A percentile compares a stretch with the other conserved stretches of the same genome.
Evolutionary conservation across 1,140 invertebrate genomes (phyloP).

Genomic region (Ips nitidus): DNA sequence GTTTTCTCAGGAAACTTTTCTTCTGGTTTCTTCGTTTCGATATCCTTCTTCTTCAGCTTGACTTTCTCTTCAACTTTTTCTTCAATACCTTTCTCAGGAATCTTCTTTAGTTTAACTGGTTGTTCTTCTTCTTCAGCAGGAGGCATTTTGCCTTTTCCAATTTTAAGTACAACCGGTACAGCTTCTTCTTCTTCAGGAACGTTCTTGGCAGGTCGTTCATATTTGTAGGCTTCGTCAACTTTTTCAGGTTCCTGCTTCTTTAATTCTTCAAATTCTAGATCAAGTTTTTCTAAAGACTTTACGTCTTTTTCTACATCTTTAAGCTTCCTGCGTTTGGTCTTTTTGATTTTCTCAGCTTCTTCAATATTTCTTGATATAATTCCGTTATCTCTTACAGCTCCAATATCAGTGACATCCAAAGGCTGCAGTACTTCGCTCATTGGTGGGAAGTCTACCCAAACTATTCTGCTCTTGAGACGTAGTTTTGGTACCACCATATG

Average conservation of each 20-base stretch:
- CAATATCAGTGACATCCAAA: conserved; percentile 56
- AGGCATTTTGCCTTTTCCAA: conserved; percentile 58
- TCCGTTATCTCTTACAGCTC: conserved; percentile 60
- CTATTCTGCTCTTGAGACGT: conserved; percentile 66
- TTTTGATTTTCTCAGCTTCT: conserved; percentile 66
- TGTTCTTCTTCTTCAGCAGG: conserved; percentile 47
- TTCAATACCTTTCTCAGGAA: conserved; percentile 40
- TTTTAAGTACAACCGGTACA: conserved; percentile 54
- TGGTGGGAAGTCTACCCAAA: conserved; percentile 62
- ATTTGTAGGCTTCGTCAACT: conserved; percentile 45
- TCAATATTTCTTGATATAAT: conserved; percentile 69
- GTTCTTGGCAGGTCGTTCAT: conserved; percentile 44
- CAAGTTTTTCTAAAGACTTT: conserved; percentile 64
- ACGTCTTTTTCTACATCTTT: conserved; percentile 61
- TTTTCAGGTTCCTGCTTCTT: conserved; percentile 53
- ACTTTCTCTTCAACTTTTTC: conserved; percentile 42
- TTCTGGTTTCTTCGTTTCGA: conserved; percentile 44
- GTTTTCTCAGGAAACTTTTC: conserved; percentile 52
- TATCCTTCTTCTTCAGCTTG: conserved; percentile 38
- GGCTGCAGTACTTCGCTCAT: conserved; percentile 51
- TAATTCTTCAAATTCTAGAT: conserved; percentile 56
- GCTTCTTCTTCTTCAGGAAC: conserved; percentile 47
- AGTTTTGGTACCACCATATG: conserved; percentile 66
- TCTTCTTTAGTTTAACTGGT: conserved; percentile 42
- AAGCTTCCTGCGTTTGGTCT: conserved; percentile 51